Evolutionary conservation across 2,888 invertebrate species (phyloP).

Genomic region (Clivina fossor): DNA sequence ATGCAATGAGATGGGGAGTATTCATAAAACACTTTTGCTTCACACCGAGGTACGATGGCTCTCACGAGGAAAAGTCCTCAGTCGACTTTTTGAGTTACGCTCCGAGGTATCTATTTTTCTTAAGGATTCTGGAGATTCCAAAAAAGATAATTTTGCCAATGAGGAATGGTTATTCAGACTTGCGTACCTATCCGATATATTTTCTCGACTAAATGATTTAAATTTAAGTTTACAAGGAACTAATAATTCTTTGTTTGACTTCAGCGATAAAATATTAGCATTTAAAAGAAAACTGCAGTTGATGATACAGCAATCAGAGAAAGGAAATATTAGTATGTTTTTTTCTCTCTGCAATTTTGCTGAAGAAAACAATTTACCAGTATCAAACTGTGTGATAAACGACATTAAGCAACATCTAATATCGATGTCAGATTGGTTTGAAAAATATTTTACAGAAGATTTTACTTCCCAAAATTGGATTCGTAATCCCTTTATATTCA

Average conservation of each 20-base stretch:
- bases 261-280: not conserved
- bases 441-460: not conserved
- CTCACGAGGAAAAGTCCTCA: conserved; percentile 6
- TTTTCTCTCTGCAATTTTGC: not conserved
- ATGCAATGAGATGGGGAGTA: conserved; percentile 37
- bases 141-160: not conserved
- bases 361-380: not conserved
- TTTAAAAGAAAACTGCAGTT: not conserved
- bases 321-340: not conserved
- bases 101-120: conserved; percentile 10
- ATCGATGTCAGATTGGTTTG: too few relatives aligned
- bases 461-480: not conserved
- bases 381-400: too few relatives aligned
- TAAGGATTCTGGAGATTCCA: not conserved
- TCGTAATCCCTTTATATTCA: not conserved
- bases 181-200: conserved; percentile 4
- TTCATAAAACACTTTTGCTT: conserved; percentile 30
- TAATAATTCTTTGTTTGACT: not conserved
- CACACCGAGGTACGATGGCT: conserved; percentile 35
- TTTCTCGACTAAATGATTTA: not conserved
- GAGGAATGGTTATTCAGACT: not conserved
- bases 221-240: not conserved
- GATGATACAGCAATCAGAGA: not conserved
- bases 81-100: conserved; percentile 13
- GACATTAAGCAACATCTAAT: not conserved